These are phyloP conservation scores for Caenorhabditis imperialis DNA, from an alignment of 2,888 invertebrate species.

Conservation along the genomic window DNA sequence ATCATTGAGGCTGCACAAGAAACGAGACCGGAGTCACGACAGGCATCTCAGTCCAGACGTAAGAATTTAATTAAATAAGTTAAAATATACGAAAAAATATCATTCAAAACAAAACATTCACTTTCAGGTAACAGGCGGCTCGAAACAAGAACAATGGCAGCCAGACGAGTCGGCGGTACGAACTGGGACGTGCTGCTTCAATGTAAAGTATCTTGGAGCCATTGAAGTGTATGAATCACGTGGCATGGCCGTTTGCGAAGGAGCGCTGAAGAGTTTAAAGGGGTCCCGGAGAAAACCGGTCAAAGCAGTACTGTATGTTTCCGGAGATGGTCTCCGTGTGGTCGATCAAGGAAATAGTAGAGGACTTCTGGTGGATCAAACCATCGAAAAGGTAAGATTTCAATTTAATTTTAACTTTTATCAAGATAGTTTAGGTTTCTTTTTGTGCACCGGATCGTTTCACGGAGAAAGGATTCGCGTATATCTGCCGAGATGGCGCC, in stretches of 20 bases:
- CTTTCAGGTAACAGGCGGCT: slow-evolving; percentile 33
- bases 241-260: slow-evolving; percentile 99
- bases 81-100: too few relatives aligned
- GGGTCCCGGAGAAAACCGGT: slow-evolving; percentile 90
- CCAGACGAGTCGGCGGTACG: slow-evolving; percentile 95
- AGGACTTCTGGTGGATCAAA: slow-evolving; percentile 98
- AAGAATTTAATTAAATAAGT: not conserved
- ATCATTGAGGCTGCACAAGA: slow-evolving; percentile 86
- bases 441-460: slow-evolving; percentile 99
- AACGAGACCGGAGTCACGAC: slow-evolving; percentile 79
- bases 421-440: slow-evolving; percentile 82
- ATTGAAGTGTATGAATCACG: slow-evolving; percentile 99
- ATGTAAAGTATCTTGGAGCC: slow-evolving; percentile 97
- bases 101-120: not conserved
- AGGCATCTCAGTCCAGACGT: slow-evolving; percentile 33
- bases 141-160: slow-evolving; percentile 67
- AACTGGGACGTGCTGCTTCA: slow-evolving; percentile 95
- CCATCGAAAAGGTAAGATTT: slow-evolving; percentile 89
- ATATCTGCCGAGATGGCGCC: slow-evolving; percentile 98
- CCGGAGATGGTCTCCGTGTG: slow-evolving; percentile 91
- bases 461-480: slow-evolving; percentile 97
- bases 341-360: slow-evolving; percentile 97
- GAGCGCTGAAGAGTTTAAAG: slow-evolving; percentile 95
- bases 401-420: not conserved
- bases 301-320: slow-evolving; percentile 81